Conservation (phyloP, 2,797 vertebrate species). For the Clamator glandarius region DNA sequence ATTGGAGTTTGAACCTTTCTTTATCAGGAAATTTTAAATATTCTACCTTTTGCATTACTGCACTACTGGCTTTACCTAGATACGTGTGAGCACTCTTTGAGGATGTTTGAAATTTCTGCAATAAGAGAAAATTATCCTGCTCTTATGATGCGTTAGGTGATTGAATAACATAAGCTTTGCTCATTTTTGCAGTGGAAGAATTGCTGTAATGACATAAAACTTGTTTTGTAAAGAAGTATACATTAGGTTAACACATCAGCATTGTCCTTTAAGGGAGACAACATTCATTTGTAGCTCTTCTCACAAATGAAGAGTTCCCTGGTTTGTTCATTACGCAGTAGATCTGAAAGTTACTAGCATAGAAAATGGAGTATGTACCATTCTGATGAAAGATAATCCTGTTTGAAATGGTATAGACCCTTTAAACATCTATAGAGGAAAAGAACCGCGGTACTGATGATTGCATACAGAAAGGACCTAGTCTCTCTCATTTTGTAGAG, state of each 20-base stretch:
- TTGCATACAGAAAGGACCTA: background rate
- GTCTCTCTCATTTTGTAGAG: background rate
- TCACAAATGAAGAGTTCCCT: conserved; percentile 51
- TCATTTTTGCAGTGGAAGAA: background rate
- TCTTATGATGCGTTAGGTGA: rapidly evolving
- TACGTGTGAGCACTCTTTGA: background rate
- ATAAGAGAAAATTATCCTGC: background rate
- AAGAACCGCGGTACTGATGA: background rate
- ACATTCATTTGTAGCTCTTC: conserved; percentile 43
- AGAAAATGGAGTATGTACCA: conserved; percentile 42
- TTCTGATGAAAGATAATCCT: conserved; percentile 44
- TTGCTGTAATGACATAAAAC: background rate
- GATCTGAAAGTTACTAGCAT: background rate
- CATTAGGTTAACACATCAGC: background rate
- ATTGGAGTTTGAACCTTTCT: background rate
- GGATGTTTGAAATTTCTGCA: background rate
- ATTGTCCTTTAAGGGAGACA: background rate
- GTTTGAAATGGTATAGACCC: conserved; percentile 14
- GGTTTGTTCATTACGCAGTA: background rate
- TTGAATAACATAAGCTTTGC: background rate
- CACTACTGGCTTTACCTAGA: background rate
- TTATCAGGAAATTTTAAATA: background rate
- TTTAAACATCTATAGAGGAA: background rate
- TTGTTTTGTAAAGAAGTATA: background rate
- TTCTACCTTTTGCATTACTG: background rate